Evolutionary conservation across 2,113 vertebrate species (phyloP).

Genomic region (Galemys pyrenaicus): DNA sequence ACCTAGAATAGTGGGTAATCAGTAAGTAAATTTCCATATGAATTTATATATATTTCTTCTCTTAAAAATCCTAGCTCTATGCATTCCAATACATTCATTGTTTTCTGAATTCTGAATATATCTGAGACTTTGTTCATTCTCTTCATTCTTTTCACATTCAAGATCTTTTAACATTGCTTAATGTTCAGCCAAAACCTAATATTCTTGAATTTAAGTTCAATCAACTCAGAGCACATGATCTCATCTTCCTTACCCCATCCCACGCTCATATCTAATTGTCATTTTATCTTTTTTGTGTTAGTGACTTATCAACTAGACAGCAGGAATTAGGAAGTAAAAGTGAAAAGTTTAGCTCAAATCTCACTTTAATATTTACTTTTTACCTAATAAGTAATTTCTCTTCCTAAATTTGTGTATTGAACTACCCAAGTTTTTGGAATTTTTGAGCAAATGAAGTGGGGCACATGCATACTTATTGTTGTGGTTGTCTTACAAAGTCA

Average conservation of each 20-base stretch:
- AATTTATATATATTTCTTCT: neutral
- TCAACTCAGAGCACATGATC: neutral
- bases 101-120: neutral
- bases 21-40: neutral
- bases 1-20: neutral
- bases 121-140: neutral
- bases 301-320: neutral
- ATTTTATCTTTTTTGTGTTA: neutral
- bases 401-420: neutral
- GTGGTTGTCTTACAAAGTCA: neutral
- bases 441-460: conserved; percentile 24
- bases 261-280: neutral
- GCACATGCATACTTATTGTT: neutral
- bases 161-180: neutral
- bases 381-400: neutral
- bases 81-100: neutral
- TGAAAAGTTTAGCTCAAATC: neutral
- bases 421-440: neutral
- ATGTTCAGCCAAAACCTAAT: neutral
- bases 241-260: neutral
- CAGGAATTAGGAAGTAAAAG: neutral
- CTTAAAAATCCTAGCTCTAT: neutral
- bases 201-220: neutral
- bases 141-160: neutral
- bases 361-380: neutral